Conservation (phyloP, 2,888 invertebrate genomes). For the Lacanobia oleracea region DNA sequence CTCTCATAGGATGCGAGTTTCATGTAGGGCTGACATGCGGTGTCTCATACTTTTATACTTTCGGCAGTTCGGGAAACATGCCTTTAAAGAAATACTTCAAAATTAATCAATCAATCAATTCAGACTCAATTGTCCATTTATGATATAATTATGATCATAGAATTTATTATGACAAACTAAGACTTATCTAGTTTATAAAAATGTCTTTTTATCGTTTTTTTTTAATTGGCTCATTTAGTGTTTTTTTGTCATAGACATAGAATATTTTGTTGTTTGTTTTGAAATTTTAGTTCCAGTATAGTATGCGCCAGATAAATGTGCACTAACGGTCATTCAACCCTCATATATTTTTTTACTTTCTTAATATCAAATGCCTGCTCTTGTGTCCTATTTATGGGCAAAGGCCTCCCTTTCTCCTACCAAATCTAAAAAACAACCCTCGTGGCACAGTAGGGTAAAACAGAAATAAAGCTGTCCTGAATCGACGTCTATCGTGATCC, state of each 20-base stretch:
- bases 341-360: too few species aligned
- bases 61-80: not conserved
- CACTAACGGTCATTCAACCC: too few species aligned
- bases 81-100: not conserved
- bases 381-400: too few species aligned
- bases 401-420: too few species aligned
- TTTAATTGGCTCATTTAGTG: not conserved
- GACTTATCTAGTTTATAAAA: constrained; percentile 22
- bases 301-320: too few species aligned
- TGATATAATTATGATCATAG: not conserved
- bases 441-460: too few species aligned
- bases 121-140: not conserved
- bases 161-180: not conserved
- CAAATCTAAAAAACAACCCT: too few species aligned
- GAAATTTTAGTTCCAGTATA: constrained; percentile 1
- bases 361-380: too few species aligned
- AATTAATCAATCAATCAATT: too few species aligned
- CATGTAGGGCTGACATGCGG: constrained; percentile 6
- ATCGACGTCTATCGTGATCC: too few species aligned
- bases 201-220: not conserved
- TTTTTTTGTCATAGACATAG: not conserved
- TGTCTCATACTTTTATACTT: not conserved
- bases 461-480: too few species aligned
- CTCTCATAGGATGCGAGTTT: constrained; percentile 10
- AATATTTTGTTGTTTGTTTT: too few species aligned